These are phyloP conservation scores for Hippocampus mohnikei DNA, from an alignment of 2,113 vertebrate species.

Conservation along the genomic window DNA sequence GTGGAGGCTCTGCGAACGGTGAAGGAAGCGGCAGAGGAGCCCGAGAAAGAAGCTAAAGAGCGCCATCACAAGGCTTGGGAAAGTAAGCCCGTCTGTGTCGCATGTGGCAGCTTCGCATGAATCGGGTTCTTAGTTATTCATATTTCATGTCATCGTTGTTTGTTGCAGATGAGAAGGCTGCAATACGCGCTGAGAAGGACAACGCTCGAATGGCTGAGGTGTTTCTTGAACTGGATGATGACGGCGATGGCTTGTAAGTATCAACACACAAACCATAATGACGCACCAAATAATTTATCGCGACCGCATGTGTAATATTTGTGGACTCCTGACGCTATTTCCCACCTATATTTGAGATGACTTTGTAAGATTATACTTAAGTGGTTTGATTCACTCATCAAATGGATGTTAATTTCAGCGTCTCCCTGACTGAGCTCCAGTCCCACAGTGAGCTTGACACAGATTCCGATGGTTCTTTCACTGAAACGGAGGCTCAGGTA, in stretches of 20 bases:
- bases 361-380: not conserved
- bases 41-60: conserved; percentile 85
- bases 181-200: conserved; percentile 70
- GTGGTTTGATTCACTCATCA: not conserved
- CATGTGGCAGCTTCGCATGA: not conserved
- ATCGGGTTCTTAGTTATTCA: not conserved
- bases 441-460: conserved; percentile 80
- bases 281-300: not conserved
- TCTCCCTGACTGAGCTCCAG: conserved; percentile 77
- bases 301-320: not conserved
- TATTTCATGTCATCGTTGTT: not conserved
- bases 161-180: conserved; percentile 78
- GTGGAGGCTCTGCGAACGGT: conserved; percentile 74
- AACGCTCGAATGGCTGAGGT: conserved; percentile 70
- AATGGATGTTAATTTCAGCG: conserved; percentile 54
- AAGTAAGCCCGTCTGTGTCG: conserved; percentile 60
- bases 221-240: conserved; percentile 82
- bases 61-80: conserved; percentile 84
- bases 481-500: conserved; percentile 80
- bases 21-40: conserved; percentile 82
- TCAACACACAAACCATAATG: not conserved
- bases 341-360: not conserved
- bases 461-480: conserved; percentile 77
- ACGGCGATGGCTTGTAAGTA: conserved; percentile 82
- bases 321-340: not conserved